Percentiles rank a stretch among this genome's conserved stretches.
phyloP scores from a whole-genome alignment of 2,797 vertebrate genomes.

The Tokudaia muenninki region DNA sequence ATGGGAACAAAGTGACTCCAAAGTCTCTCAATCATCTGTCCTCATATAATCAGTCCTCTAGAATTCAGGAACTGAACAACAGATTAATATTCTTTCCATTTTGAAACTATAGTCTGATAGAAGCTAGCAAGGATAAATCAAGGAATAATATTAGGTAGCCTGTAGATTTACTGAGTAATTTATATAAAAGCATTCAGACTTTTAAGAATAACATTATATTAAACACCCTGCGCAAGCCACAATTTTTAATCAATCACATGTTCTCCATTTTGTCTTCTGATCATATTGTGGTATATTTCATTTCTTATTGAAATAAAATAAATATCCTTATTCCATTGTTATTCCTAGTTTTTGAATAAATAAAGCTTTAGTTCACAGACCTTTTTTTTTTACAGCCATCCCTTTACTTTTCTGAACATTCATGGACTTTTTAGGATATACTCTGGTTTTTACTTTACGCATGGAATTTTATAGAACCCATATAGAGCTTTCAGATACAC shows the following conservation, averaged over 20 bases:
- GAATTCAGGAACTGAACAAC: neutral
- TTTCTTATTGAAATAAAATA: neutral
- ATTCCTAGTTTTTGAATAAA: too few relatives aligned
- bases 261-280: neutral
- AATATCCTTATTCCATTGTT: neutral
- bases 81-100: neutral
- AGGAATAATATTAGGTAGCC: neutral
- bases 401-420: neutral
- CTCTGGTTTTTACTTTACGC: neutral
- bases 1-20: too few relatives aligned
- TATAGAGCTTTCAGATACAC: neutral
- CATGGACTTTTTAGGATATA: neutral
- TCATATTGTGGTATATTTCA: neutral
- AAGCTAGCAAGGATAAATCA: neutral
- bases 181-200: neutral
- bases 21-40: too few relatives aligned
- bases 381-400: neutral
- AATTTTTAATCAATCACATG: neutral
- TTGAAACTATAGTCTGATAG: too few relatives aligned
- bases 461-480: neutral
- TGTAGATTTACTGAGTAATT: neutral
- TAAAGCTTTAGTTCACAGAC: neutral
- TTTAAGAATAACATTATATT: neutral
- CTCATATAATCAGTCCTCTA: neutral
- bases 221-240: neutral